These are phyloP conservation scores for Cyclopterus lumpus DNA, from an alignment of 2,797 vertebrate genomes.

Conservation along the genomic window DNA sequence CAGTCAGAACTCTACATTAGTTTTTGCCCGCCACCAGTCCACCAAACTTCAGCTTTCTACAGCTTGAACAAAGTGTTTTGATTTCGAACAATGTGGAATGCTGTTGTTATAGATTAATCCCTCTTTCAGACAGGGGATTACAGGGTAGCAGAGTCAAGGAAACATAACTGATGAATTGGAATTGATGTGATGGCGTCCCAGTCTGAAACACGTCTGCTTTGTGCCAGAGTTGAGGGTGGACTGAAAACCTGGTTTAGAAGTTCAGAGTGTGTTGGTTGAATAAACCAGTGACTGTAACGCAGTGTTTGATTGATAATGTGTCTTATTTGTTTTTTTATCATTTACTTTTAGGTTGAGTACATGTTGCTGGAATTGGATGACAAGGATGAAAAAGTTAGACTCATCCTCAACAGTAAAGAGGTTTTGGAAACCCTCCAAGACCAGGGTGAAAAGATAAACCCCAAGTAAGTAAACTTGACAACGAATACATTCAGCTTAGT, in stretches of 20 bases:
- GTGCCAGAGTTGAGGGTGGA: not conserved
- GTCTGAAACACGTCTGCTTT: conserved; percentile 27
- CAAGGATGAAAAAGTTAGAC: conserved; percentile 89
- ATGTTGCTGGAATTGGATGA: conserved; percentile 95
- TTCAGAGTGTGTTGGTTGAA: not conserved
- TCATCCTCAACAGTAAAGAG: conserved; percentile 87
- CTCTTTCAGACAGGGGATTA: conserved; percentile 74
- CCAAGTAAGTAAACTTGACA: conserved; percentile 88
- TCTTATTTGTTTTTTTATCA: not conserved
- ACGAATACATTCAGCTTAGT: not conserved
- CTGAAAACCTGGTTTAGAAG: conserved; percentile 10
- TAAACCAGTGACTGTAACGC: not conserved
- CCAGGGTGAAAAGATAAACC: conserved; percentile 93
- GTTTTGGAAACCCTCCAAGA: conserved; percentile 94
- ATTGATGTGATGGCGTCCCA: conserved; percentile 61
- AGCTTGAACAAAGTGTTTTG: conserved; percentile 68
- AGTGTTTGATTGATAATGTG: not conserved
- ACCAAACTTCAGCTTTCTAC: conserved; percentile 50
- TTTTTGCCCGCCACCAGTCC: conserved; percentile 19
- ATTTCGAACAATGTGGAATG: conserved; percentile 79
- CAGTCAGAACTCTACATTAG: not conserved
- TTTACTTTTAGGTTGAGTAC: conserved; percentile 91
- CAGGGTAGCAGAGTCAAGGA: conserved; percentile 65
- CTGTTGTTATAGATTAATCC: conserved; percentile 84
- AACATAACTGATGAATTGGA: conserved; percentile 75